These are phyloP conservation scores for Nothobranchius kuhntae DNA, from an alignment of 2,113 vertebrate genomes.

Conservation along the genomic window DNA sequence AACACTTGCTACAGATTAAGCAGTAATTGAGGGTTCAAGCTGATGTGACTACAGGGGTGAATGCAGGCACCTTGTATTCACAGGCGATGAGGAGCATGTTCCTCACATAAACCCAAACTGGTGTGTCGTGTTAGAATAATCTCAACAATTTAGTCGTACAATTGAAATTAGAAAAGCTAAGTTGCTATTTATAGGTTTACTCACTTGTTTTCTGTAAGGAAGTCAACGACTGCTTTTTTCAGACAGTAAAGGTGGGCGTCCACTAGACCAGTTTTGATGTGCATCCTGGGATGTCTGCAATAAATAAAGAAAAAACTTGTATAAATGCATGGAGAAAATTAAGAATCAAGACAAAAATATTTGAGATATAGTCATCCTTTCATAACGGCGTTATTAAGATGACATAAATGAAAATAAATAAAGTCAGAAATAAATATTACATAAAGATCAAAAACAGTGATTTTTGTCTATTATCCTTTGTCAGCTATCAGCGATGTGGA, in stretches of 20 bases:
- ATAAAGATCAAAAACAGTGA: conserved; percentile 41
- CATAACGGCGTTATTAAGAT: too few species aligned
- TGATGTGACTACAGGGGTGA: background rate
- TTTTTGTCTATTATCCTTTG: conserved; percentile 67
- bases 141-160: background rate
- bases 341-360: background rate
- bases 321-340: background rate
- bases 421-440: conserved; percentile 14
- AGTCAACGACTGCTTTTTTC: conserved; percentile 95
- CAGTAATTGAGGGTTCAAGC: conserved; percentile 29
- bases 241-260: conserved; percentile 98
- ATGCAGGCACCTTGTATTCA: background rate
- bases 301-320: background rate
- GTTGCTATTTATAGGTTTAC: conserved; percentile 21
- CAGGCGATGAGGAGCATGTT: background rate
- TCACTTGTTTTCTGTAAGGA: conserved; percentile 92
- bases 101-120: background rate
- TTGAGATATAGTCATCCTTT: too few species aligned
- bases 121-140: background rate
- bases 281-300: conserved; percentile 90
- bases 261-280: conserved; percentile 92
- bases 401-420: background rate
- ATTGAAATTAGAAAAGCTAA: background rate
- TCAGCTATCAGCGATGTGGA: conserved; percentile 45
- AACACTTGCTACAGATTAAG: conserved; percentile 58